These are phyloP conservation scores for Eurytemora carolleeae DNA, from an alignment of 1,140 invertebrate species.

Conservation along the genomic window DNA sequence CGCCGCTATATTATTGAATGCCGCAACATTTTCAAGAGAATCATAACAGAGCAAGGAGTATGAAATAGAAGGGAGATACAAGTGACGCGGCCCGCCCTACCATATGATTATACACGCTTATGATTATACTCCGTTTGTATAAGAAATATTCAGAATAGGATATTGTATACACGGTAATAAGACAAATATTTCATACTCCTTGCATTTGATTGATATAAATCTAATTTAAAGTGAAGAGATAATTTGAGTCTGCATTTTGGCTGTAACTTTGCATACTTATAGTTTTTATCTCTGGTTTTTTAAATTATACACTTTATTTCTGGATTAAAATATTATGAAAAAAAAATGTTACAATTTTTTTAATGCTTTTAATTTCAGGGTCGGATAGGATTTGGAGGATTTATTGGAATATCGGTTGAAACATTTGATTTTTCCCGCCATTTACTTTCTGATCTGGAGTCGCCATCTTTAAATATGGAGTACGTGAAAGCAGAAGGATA, in stretches of 20 bases:
- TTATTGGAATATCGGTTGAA: neutral
- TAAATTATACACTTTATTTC: neutral
- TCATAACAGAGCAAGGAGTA: no score
- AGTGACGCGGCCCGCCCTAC: no score
- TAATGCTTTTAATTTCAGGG: neutral
- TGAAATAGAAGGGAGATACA: no score
- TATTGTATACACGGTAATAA: no score
- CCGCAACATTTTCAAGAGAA: no score
- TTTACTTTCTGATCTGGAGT: neutral
- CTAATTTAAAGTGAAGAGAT: neutral
- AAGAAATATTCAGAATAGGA: no score
- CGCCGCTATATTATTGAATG: no score
- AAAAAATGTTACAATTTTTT: neutral
- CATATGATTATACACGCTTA: no score
- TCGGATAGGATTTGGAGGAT: slow-evolving; percentile 8
- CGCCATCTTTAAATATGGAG: neutral
- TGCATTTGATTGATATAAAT: no score
- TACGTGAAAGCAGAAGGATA: neutral
- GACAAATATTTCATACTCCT: neutral
- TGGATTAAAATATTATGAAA: no score
- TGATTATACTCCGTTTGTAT: no score
- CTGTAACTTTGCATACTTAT: neutral
- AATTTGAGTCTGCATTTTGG: neutral
- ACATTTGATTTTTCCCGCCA: slow-evolving; percentile 6
- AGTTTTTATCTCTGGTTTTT: neutral